Conservation (phyloP, 2,797 vertebrate genomes). For the Eleutherodactylus coqui region DNA sequence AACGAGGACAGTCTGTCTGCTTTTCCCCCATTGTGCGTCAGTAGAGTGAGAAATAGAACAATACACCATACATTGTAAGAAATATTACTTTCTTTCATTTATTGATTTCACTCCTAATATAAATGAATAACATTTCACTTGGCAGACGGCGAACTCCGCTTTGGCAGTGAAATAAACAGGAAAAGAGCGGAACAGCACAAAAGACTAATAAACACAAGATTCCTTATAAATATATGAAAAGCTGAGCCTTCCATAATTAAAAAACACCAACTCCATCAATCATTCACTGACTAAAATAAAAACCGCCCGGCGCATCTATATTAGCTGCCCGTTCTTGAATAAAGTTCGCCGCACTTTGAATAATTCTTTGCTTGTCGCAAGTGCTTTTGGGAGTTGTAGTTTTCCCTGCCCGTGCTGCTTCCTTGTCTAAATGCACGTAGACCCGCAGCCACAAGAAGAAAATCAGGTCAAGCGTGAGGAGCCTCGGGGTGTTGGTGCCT, state of each 20-base stretch:
- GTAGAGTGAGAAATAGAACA: too few species aligned
- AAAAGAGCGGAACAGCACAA: too few species aligned
- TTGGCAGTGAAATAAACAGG: neutral
- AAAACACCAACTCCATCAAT: too few species aligned
- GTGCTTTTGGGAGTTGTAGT: constrained; percentile 54
- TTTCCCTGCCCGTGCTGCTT: neutral
- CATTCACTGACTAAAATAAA: too few species aligned
- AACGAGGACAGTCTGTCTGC: neutral
- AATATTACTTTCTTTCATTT: neutral
- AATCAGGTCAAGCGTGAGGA: constrained; percentile 44
- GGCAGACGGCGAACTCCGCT: neutral
- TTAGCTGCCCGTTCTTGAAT: neutral
- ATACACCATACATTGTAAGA: neutral
- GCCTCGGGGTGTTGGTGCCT: neutral
- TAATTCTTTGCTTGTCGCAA: constrained; percentile 26
- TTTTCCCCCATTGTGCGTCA: neutral
- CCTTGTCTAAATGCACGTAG: constrained; percentile 57
- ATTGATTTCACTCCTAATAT: too few species aligned
- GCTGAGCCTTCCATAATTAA: neutral
- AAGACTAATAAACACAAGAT: too few species aligned
- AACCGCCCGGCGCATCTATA: too few species aligned
- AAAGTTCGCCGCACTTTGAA: constrained; percentile 46
- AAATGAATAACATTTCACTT: neutral
- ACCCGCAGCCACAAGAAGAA: constrained; percentile 26
- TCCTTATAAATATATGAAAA: neutral